Percentiles rank a stretch among this genome's conserved stretches.
phyloP scores from a whole-genome alignment of 2,113 vertebrate species.

The Poeciliopsis retropinna region DNA sequence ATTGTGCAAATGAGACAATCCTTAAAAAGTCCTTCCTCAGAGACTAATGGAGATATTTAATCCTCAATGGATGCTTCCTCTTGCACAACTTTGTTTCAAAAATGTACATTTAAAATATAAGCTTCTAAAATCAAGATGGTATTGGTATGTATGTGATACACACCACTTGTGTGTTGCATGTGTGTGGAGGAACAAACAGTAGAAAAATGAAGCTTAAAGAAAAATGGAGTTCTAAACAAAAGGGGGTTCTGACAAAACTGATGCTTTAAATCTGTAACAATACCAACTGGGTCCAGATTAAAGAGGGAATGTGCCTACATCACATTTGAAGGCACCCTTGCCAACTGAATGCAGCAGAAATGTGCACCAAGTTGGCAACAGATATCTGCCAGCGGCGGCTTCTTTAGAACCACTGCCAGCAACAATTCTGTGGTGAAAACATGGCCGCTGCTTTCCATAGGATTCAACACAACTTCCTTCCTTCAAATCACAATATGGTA shows the following conservation, averaged over 20 bases:
- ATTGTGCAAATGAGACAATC: conserved; percentile 68
- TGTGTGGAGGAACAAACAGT: neutral
- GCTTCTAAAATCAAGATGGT: conserved; percentile 10
- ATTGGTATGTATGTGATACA: too few species aligned
- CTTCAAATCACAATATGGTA: neutral
- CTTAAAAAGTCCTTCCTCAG: conserved; percentile 53
- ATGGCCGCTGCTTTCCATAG: neutral
- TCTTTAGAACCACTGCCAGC: neutral
- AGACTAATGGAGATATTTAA: conserved; percentile 27
- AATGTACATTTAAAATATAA: conserved; percentile 14
- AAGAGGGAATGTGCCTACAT: neutral
- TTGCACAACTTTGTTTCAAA: conserved; percentile 29
- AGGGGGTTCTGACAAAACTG: neutral
- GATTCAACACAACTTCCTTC: neutral
- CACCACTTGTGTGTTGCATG: too few species aligned
- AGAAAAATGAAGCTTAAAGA: neutral
- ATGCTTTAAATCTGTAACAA: neutral
- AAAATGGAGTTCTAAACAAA: neutral
- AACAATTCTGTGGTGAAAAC: neutral
- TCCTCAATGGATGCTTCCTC: conserved; percentile 12
- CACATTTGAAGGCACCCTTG: too few species aligned
- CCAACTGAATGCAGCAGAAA: neutral
- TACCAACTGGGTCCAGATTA: neutral
- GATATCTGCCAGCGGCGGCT: too few species aligned
- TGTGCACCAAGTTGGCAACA: neutral